These are phyloP conservation scores for Eulithis prunata DNA, from an alignment of 2,888 invertebrate species.

Conservation along the genomic window DNA sequence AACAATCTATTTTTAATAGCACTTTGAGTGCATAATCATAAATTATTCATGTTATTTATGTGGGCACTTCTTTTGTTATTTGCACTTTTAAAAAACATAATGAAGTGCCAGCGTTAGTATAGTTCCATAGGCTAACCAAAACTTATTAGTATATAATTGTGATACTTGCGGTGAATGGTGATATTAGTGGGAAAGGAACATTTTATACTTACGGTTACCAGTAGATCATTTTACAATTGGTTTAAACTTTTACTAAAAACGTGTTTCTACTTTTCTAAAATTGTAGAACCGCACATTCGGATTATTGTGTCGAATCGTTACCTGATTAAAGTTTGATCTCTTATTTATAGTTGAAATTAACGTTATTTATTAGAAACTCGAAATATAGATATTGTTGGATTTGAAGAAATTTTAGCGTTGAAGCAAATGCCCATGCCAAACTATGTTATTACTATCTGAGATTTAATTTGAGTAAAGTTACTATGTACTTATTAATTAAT, in stretches of 20 bases:
- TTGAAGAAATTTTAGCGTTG: constrained; percentile 54
- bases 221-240: constrained; percentile 43
- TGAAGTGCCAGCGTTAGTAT: constrained; percentile 16
- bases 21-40: constrained; percentile 22
- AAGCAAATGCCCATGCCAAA: constrained; percentile 67
- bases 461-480: constrained; percentile 65
- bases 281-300: constrained; percentile 28
- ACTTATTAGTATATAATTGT: constrained; percentile 46
- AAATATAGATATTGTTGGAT: constrained; percentile 61
- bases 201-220: constrained; percentile 49
- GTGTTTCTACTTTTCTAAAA: constrained; percentile 39
- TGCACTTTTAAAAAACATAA: neutral
- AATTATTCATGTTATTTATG: constrained; percentile 14
- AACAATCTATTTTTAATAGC: constrained; percentile 12
- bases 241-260: constrained; percentile 36
- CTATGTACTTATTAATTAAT: constrained; percentile 54
- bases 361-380: constrained; percentile 65
- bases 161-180: constrained; percentile 66
- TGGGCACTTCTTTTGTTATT: constrained; percentile 6
- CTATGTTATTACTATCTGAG: constrained; percentile 72
- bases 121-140: constrained; percentile 34
- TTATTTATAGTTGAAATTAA: constrained; percentile 70
- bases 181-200: constrained; percentile 62
- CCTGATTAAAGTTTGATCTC: constrained; percentile 83
- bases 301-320: constrained; percentile 58